Conservation (phyloP, 2,888 invertebrate genomes). For the Scaptodrosophila latifasciaeformis region DNA sequence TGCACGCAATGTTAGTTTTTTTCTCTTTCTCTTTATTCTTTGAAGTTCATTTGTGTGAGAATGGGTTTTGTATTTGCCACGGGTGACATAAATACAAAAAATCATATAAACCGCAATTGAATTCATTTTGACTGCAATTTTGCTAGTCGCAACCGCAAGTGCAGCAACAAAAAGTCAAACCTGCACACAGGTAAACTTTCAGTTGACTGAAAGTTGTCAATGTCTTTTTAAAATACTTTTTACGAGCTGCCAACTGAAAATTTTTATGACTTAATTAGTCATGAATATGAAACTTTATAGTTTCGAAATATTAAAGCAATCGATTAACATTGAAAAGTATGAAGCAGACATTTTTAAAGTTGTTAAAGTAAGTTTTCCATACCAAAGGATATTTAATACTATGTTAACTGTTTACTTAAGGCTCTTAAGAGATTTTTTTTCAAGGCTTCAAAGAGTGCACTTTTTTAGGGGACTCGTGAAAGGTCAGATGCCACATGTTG, state of each 20-base stretch:
- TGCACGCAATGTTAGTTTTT: constrained; percentile 45
- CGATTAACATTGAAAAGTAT: constrained; percentile 4
- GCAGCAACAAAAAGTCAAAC: constrained; percentile 11
- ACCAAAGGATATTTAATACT: too few species aligned
- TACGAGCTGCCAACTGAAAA: constrained; percentile 54
- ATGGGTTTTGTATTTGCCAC: constrained; percentile 26
- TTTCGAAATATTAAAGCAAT: constrained; percentile 7
- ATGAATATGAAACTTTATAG: constrained; percentile 18
- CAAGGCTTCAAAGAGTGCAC: too few species aligned
- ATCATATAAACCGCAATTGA: constrained; percentile 69
- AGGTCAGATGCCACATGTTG: constrained; percentile 57
- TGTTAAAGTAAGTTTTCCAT: background rate
- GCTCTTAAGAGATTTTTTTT: background rate
- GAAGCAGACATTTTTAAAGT: background rate
- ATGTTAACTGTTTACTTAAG: too few species aligned
- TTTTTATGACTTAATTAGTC: constrained; percentile 61
- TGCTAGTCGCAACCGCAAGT: constrained; percentile 47
- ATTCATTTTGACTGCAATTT: constrained; percentile 63
- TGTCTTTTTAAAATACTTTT: constrained; percentile 44
- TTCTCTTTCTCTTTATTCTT: too few species aligned
- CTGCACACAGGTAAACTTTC: too few species aligned
- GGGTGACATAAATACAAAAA: constrained; percentile 59
- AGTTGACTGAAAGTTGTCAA: constrained; percentile 6
- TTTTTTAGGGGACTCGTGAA: background rate
- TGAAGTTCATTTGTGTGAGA: too few species aligned